Evolutionary conservation across 2,797 vertebrate species (phyloP).

Genomic region (Benthosema pterotum): DNA sequence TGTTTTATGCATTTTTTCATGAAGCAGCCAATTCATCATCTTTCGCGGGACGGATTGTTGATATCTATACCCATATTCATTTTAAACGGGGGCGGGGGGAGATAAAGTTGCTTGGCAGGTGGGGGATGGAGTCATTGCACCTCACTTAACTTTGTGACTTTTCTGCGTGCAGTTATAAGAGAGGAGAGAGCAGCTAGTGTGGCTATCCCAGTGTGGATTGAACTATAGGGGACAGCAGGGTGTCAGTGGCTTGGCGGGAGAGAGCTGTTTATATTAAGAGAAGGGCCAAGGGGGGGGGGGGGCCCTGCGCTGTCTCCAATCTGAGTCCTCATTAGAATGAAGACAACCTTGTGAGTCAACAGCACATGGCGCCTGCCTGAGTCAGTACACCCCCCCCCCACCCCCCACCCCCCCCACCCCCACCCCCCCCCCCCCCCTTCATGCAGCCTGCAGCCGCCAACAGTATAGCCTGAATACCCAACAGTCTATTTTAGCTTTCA

Average conservation of each 20-base stretch:
- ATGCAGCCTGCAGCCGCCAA: constrained; percentile 37
- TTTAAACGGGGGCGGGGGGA: constrained; percentile 28
- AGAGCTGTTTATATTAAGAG: constrained; percentile 72
- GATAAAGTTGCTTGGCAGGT: constrained; percentile 58
- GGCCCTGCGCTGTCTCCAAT: constrained; percentile 67
- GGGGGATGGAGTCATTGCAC: constrained; percentile 64
- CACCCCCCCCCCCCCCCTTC: no score
- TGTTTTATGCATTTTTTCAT: constrained; percentile 61
- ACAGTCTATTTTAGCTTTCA: constrained; percentile 63
- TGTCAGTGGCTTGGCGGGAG: constrained; percentile 70
- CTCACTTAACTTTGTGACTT: constrained; percentile 50
- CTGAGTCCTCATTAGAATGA: constrained; percentile 77
- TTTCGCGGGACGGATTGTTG: constrained; percentile 33
- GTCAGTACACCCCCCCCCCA: no score
- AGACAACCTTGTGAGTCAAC: constrained; percentile 77
- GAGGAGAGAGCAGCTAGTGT: constrained; percentile 62
- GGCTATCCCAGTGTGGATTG: constrained; percentile 57
- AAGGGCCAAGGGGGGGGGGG: constrained; percentile 40
- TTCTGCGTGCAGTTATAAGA: constrained; percentile 47
- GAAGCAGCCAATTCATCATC: constrained; percentile 55
- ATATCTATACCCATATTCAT: constrained; percentile 53
- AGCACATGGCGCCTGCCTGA: constrained; percentile 62
- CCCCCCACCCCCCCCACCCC: no score
- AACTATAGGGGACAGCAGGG: constrained; percentile 64
- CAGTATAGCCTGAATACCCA: constrained; percentile 51